phyloP scores from a whole-genome alignment of 2,113 vertebrate genomes.

The Xenopus laevis region DNA sequence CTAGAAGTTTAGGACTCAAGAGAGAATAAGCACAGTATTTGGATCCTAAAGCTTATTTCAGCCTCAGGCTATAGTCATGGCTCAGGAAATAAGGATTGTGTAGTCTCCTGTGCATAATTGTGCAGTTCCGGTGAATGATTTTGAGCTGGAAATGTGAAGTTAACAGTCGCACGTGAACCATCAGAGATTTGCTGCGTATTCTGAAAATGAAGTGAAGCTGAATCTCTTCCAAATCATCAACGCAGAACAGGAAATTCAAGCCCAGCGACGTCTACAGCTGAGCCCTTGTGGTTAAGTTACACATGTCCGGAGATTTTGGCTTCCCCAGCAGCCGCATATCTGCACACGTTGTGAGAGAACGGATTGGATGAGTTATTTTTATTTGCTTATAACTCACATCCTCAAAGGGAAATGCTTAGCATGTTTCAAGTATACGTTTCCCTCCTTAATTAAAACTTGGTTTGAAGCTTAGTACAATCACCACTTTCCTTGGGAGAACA shows the following conservation, averaged over 20 bases:
- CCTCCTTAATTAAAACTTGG: neutral
- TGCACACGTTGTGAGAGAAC: constrained; percentile 20
- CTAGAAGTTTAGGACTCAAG: neutral
- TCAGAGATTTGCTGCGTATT: constrained; percentile 19
- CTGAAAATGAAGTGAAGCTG: constrained; percentile 24
- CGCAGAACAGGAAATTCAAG: constrained; percentile 17
- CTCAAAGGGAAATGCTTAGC: constrained; percentile 20
- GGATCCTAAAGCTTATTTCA: neutral
- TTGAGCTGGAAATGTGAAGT: neutral
- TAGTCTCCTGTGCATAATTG: neutral
- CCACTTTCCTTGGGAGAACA: neutral
- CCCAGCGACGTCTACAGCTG: neutral
- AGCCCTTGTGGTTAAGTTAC: constrained; percentile 10
- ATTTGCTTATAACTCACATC: constrained; percentile 6
- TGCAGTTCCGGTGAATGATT: neutral
- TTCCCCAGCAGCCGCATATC: constrained; percentile 5
- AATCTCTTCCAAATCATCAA: constrained; percentile 4
- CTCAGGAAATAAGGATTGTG: neutral
- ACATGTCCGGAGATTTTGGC: constrained; percentile 8
- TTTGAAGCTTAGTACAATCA: neutral
- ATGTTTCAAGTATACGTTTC: constrained; percentile 5
- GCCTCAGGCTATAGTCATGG: neutral
- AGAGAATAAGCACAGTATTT: neutral
- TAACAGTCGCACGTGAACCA: neutral
- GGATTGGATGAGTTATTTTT: constrained; percentile 33